Evolutionary conservation across 2,888 invertebrate species (phyloP).

Genomic region (Uloborus plumipes): DNA sequence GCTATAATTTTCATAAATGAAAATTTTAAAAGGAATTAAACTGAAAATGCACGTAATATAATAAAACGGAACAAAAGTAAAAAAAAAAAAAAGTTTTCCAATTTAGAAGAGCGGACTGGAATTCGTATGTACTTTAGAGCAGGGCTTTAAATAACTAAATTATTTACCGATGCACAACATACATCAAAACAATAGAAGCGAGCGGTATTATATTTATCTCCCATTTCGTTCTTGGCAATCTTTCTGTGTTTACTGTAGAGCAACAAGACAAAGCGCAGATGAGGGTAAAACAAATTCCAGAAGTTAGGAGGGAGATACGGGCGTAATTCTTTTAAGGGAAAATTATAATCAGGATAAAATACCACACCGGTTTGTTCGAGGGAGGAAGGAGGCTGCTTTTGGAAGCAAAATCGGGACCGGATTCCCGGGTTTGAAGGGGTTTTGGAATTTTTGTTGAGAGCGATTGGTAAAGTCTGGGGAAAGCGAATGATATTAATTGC

Average conservation of each 20-base stretch:
- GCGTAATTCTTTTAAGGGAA: conserved; percentile 58
- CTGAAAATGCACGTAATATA: conserved; percentile 17
- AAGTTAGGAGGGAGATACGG: conserved; percentile 44
- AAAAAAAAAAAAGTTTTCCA: too few relatives aligned
- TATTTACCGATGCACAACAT: conserved; percentile 54
- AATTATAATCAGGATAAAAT: conserved; percentile 60
- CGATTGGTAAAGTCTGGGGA: too few relatives aligned
- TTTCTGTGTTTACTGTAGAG: conserved; percentile 42
- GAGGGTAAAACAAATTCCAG: conserved; percentile 60
- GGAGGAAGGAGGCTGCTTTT: too few relatives aligned
- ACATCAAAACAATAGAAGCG: conserved; percentile 36
- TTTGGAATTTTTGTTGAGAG: too few relatives aligned
- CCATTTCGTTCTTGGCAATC: not conserved
- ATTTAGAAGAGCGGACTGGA: too few relatives aligned
- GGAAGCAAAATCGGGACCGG: too few relatives aligned
- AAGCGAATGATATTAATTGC: too few relatives aligned
- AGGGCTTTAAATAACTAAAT: conserved; percentile 53
- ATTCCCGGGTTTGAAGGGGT: too few relatives aligned
- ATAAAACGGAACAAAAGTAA: too few relatives aligned
- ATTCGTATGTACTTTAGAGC: conserved; percentile 31
- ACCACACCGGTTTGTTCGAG: not conserved
- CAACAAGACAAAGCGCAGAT: conserved; percentile 51
- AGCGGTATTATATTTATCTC: not conserved
- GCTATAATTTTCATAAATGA: conserved; percentile 44
- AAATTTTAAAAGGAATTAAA: conserved; percentile 42